Conservation (phyloP, 2,797 vertebrate genomes). For the Picus viridis region DNA sequence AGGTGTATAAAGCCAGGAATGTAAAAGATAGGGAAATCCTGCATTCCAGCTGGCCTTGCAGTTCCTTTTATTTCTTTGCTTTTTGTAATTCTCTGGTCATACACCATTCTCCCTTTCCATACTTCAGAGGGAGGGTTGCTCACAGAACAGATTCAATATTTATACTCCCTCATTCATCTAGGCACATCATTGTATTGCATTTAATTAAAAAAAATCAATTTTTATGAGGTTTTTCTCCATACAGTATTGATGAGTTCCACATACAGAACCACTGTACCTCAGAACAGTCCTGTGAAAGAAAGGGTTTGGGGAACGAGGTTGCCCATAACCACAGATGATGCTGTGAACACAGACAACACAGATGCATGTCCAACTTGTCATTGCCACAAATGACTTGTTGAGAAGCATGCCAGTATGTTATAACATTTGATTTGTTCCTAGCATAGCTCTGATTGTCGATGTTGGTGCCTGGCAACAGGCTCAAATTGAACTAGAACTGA, state of each 20-base stretch:
- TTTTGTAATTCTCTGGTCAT: not conserved
- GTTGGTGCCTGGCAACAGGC: not conserved
- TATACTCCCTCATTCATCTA: not conserved
- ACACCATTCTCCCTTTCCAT: not conserved
- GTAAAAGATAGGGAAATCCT: not conserved
- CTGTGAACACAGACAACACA: not conserved
- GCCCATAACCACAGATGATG: not conserved
- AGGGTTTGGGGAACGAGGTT: not conserved
- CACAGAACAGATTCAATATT: not conserved
- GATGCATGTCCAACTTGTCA: not conserved
- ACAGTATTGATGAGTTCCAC: not conserved
- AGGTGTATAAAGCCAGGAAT: constrained; percentile 10
- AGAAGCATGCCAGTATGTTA: not conserved
- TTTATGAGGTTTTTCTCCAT: constrained; percentile 12
- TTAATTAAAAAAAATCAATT: not conserved
- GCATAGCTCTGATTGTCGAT: not conserved
- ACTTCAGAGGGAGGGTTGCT: not conserved
- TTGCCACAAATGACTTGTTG: fast-evolving
- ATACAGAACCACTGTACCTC: not conserved
- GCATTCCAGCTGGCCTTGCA: not conserved
- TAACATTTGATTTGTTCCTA: not conserved
- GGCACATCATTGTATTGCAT: not conserved
- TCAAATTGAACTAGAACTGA: not conserved
- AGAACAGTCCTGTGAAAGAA: not conserved
- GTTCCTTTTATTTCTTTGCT: not conserved